Base-by-base conservation (phyloP, 1,140 invertebrate genomes). In the Choristoneura fumiferana region DNA sequence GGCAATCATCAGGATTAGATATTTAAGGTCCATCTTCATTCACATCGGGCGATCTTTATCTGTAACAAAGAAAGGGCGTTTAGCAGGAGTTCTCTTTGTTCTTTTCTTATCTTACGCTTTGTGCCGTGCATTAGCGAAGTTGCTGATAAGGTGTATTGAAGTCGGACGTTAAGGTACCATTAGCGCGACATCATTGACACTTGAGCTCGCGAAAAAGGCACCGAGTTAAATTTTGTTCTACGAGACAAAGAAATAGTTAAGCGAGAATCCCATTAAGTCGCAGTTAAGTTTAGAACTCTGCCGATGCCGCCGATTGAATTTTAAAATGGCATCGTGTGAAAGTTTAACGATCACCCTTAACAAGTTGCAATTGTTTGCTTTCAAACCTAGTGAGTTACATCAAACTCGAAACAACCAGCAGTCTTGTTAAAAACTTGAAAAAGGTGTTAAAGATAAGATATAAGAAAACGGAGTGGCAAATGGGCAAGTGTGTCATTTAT, bases 1-100 rank as follows among this genome's bases (percentile, higher is more conserved):
- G 18, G 80, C 80, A 62, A 87, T 84, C 74, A 84, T 84, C 69
- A 88, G 68, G 58, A 88, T 83, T 36, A 87, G 64, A 71, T 81
- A 88, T 71, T 85, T 88, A 62, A 81, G 80, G 66, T 80, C 76
- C 85, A 88, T 88, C 55, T 76, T 81, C 54, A 55, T 77, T 82
- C 67, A 77, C 73, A 81, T 82, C 56, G 60, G 37, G 52, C 54
- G 45, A 67, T 62, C 66, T 68, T 67, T 61, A 78, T 81, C 85
- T 88, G 85, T 58, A 88, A 88, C 85, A 86, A 87, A 77, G 56
- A 64, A 67, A 72, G 71, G 58, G 34, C 43, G 37, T 61, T 69
- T 59, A 67, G 57, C 65, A 57, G 64, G 59, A 64, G 58, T 45
- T 49, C 54, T 49, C 54, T 68, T 73, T 67, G 65, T 71, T 69